Evolutionary conservation across 2,797 vertebrate species (phyloP).

Genomic region (Aldrovandia affinis): DNA sequence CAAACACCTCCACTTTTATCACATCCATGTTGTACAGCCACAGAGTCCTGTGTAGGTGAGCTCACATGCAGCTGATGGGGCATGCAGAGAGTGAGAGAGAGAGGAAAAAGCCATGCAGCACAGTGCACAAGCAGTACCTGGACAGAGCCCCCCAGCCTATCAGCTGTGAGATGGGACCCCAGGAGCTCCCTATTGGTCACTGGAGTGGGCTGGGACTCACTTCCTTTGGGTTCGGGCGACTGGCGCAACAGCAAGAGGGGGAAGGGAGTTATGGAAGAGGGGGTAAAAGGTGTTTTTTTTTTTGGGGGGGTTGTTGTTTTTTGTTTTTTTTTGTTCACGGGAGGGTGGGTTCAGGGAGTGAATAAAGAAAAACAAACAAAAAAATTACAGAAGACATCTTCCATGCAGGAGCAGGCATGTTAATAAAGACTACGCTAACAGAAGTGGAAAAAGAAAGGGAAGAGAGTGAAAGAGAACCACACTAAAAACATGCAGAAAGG

Average conservation of each 20-base stretch:
- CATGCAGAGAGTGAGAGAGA: constrained; percentile 19
- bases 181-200: constrained; percentile 87
- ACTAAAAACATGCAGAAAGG: constrained; percentile 74
- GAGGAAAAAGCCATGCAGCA: constrained; percentile 54
- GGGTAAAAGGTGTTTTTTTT: constrained; percentile 30
- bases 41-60: constrained; percentile 11
- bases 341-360: constrained; percentile 46
- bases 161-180: constrained; percentile 87
- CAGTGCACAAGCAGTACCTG: constrained; percentile 85
- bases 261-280: constrained; percentile 46
- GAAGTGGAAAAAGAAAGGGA: constrained; percentile 53
- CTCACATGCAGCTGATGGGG: constrained; percentile 19
- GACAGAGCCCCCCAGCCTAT: constrained; percentile 89
- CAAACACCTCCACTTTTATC: background rate
- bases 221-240: constrained; percentile 88
- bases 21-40: background rate
- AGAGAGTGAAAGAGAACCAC: constrained; percentile 67
- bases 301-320: constrained; percentile 25
- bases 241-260: constrained; percentile 72
- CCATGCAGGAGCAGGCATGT: constrained; percentile 79
- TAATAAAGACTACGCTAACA: constrained; percentile 71
- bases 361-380: constrained; percentile 59
- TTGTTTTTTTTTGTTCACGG: constrained; percentile 32
- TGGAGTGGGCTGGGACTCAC: constrained; percentile 87
- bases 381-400: constrained; percentile 74